Conservation (phyloP, 2,113 vertebrate genomes). For the Apodemus speciosus region DNA sequence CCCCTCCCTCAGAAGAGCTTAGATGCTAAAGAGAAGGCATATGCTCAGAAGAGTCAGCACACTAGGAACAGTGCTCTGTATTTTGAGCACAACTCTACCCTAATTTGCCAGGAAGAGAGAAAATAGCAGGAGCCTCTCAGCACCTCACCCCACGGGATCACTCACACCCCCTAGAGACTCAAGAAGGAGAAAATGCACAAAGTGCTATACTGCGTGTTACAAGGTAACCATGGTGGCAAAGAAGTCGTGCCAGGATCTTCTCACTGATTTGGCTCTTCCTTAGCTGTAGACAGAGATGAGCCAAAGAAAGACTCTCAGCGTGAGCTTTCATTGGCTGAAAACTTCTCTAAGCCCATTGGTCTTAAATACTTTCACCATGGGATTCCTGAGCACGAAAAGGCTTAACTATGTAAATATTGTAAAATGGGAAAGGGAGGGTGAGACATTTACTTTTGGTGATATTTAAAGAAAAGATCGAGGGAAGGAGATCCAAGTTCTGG, state of each 20-base stretch:
- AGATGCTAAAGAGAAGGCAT: constrained; percentile 75
- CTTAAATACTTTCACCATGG: constrained; percentile 70
- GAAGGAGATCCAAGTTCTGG: not conserved
- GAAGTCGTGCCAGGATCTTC: constrained; percentile 71
- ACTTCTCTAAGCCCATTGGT: constrained; percentile 74
- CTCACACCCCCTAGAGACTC: constrained; percentile 62
- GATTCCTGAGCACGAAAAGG: constrained; percentile 72
- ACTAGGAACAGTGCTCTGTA: constrained; percentile 12
- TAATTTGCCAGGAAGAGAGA: constrained; percentile 63
- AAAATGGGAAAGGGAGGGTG: constrained; percentile 31
- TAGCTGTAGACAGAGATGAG: constrained; percentile 74
- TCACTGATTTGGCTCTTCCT: constrained; percentile 74
- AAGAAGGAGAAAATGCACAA: constrained; percentile 64
- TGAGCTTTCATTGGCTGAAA: constrained; percentile 77
- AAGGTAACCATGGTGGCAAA: constrained; percentile 75
- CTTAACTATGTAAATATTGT: constrained; percentile 73
- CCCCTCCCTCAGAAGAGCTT: constrained; percentile 48
- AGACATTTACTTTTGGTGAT: constrained; percentile 54
- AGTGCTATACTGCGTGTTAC: constrained; percentile 59
- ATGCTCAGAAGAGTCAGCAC: constrained; percentile 68
- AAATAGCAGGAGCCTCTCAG: not conserved
- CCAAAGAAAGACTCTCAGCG: constrained; percentile 77
- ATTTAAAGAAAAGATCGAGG: constrained; percentile 44
- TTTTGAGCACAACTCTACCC: constrained; percentile 54
- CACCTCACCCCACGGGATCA: constrained; percentile 58